Conservation (phyloP, 2,888 invertebrate species). For the Nephrotoma flavescens region DNA sequence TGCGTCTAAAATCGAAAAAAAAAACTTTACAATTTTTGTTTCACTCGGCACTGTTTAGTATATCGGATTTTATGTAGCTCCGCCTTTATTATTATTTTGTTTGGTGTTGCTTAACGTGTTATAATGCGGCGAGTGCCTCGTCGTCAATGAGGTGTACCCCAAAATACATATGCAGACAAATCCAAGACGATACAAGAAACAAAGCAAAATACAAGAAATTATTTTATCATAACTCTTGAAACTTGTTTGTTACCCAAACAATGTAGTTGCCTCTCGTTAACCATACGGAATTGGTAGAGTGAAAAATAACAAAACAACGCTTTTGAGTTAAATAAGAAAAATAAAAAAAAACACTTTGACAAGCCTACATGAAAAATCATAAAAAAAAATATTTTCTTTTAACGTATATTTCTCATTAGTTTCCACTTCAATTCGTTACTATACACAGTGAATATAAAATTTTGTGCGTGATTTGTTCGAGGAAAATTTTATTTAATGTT, state of each 20-base stretch:
- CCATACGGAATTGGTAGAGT: slow-evolving; percentile 12
- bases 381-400: background rate
- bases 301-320: background rate
- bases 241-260: background rate
- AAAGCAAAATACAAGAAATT: background rate
- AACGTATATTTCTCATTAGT: background rate
- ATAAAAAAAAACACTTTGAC: background rate
- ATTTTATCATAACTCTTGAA: background rate
- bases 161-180: background rate
- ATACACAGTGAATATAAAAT: background rate
- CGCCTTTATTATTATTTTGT: background rate
- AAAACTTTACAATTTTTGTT: background rate
- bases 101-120: background rate
- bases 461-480: background rate
- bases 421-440: background rate
- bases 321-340: background rate
- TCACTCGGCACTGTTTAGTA: background rate
- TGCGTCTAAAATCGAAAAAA: background rate
- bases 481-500: background rate
- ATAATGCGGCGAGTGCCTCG: background rate
- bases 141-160: background rate
- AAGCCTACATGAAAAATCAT: background rate
- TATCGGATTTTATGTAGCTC: background rate
- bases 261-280: slow-evolving; percentile 14
- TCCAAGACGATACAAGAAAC: background rate